phyloP scores from a whole-genome alignment of 2,888 invertebrate genomes.

The Leptopilina myrica region DNA sequence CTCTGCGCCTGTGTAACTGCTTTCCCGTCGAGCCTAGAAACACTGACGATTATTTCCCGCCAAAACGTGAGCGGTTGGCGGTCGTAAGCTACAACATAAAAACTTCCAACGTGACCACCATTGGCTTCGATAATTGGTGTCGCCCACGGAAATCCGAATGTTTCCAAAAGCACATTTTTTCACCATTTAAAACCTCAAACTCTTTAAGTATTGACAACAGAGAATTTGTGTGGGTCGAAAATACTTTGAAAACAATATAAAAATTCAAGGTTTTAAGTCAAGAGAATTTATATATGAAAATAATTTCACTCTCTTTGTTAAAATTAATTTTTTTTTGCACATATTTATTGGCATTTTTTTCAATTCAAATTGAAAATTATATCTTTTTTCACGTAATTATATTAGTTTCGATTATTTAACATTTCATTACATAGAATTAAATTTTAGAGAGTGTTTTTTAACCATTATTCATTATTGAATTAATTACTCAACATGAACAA shows the following conservation, averaged over 20 bases:
- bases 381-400: no score
- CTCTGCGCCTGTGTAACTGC: slow-evolving; percentile 55
- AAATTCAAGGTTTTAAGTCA: not conserved
- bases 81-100: slow-evolving; percentile 42
- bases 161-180: slow-evolving; percentile 4
- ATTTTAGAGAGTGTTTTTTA: no score
- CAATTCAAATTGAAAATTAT: no score
- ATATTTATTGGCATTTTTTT: no score
- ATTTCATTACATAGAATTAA: no score
- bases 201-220: slow-evolving; percentile 42
- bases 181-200: not conserved
- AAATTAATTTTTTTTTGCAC: no score
- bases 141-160: slow-evolving; percentile 10
- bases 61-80: slow-evolving; percentile 58
- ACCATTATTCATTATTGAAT: no score
- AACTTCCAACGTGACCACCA: slow-evolving; percentile 13
- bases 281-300: no score
- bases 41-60: slow-evolving; percentile 64
- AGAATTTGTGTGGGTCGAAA: slow-evolving; percentile 17
- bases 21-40: slow-evolving; percentile 56
- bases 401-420: no score
- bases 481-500: no score
- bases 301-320: no score
- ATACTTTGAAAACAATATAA: slow-evolving; percentile 13
- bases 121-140: slow-evolving; percentile 11